phyloP scores from a whole-genome alignment of 2,797 vertebrate species.

The Peromyscus attwateri region DNA sequence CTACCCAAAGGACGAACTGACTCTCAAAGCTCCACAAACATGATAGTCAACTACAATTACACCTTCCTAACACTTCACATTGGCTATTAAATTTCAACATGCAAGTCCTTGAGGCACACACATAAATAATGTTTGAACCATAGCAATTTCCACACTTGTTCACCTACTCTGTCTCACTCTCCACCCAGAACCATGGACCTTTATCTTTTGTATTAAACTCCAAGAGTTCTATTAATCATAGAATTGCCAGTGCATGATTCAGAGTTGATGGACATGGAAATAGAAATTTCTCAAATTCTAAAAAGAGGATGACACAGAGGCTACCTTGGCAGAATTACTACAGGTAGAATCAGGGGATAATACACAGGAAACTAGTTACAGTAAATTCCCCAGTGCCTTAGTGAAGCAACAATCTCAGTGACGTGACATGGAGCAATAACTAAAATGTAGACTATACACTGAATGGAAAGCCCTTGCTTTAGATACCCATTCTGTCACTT shows the following conservation, averaged over 20 bases:
- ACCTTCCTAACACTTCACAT: not conserved
- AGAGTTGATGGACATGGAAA: not conserved
- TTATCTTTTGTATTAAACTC: not conserved
- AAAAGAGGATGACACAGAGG: not conserved
- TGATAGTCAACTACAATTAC: not conserved
- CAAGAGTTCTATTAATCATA: not conserved
- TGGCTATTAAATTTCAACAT: not conserved
- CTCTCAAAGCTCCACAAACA: not conserved
- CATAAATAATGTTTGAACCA: not conserved
- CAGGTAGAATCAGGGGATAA: rapidly evolving
- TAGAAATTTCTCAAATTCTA: not conserved
- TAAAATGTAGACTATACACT: not conserved
- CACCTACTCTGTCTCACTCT: rapidly evolving
- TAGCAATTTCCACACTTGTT: not conserved
- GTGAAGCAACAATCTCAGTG: not conserved
- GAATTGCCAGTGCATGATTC: not conserved
- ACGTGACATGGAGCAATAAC: not conserved
- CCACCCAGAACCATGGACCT: rapidly evolving
- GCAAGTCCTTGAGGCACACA: not conserved
- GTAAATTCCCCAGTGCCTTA: not conserved
- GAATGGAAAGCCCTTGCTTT: not conserved
- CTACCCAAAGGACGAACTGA: not conserved
- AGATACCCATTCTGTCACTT: not conserved
- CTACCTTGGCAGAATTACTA: not conserved
- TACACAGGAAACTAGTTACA: not conserved